Conservation (phyloP, 2,888 invertebrate genomes). For the Deilephila porcellus region DNA sequence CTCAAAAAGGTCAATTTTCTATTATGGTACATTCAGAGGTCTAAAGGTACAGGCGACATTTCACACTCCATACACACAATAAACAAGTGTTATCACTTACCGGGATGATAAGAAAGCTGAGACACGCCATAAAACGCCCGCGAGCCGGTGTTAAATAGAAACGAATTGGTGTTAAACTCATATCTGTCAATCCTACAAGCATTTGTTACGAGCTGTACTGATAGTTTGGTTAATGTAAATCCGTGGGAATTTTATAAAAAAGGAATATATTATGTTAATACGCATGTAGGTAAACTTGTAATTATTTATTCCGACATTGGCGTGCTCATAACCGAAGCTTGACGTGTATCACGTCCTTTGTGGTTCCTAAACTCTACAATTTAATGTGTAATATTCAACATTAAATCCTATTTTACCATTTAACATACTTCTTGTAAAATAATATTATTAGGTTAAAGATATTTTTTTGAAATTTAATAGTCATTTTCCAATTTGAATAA, state of each 20-base stretch:
- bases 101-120: constrained; percentile 14
- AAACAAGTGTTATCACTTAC: constrained; percentile 21
- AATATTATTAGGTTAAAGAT: no score
- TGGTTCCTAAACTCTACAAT: background rate
- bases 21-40: constrained; percentile 17
- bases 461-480: no score
- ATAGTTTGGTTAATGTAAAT: constrained; percentile 21
- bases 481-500: no score
- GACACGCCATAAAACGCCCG: constrained; percentile 22
- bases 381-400: background rate
- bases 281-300: constrained; percentile 16
- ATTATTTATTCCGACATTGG: constrained; percentile 18
- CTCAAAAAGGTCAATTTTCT: constrained; percentile 21
- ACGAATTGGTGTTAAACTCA: constrained; percentile 24
- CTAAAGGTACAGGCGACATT: constrained; percentile 13
- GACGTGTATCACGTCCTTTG: constrained; percentile 2
- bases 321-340: background rate
- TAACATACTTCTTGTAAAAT: no score
- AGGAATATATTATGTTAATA: constrained; percentile 25
- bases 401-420: background rate
- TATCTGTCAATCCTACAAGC: constrained; percentile 26
- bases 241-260: constrained; percentile 20
- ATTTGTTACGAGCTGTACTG: constrained; percentile 17
- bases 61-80: constrained; percentile 14
- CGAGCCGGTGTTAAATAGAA: constrained; percentile 17